Evolutionary conservation across 2,113 vertebrate genomes (phyloP), one percentile per base, ranked within the genome.

Genomic region (Hippolais icterina): DNA sequence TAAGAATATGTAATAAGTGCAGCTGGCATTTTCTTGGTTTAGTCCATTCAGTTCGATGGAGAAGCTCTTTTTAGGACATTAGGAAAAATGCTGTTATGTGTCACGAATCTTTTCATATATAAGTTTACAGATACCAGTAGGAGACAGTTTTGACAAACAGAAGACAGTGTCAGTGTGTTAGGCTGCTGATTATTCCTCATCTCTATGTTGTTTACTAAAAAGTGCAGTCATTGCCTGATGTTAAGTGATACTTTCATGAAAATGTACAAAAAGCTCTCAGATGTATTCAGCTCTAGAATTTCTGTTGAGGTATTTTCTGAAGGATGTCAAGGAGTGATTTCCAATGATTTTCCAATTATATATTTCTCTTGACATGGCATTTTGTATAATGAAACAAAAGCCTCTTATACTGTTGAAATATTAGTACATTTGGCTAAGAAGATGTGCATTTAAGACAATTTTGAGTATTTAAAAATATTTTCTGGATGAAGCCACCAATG

Each of bases 91-190:
- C 19, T 74, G 16, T 72, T 54, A 29, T 0, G 1, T 33, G 23
- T 24, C 16, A 15, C 2, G 8, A 81, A 9, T 33, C 4, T 83
- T 77, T 84, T 53, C 0, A 0, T 46, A 8, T 29, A 5, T 27
- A 20, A 47, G 5, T 35, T 84, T 72, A 84, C 17, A 69, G 68
- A 29, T 35, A 63, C 7, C 16, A 56, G 52, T 8, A 64, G 61
- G 47, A 87, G 42, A 74, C 16, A 33, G 54, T 69, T 94, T 28
- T 93, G 63, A 50, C 25, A 33, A 89, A 56, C 16, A 66, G 75
- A 71, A 61, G 29, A 44, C 15, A 9, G 25, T 37, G 44, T 17
- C 53, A 29, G 28, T n/a, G 60, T 60, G n/a, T 68, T 35, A 70
- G 41, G 35, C 54, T 93, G 54, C 42, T 50, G 33, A 57, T 71